Base-by-base conservation (phyloP, 1,140 invertebrate genomes). In the Caenorhabditis remanei region DNA sequence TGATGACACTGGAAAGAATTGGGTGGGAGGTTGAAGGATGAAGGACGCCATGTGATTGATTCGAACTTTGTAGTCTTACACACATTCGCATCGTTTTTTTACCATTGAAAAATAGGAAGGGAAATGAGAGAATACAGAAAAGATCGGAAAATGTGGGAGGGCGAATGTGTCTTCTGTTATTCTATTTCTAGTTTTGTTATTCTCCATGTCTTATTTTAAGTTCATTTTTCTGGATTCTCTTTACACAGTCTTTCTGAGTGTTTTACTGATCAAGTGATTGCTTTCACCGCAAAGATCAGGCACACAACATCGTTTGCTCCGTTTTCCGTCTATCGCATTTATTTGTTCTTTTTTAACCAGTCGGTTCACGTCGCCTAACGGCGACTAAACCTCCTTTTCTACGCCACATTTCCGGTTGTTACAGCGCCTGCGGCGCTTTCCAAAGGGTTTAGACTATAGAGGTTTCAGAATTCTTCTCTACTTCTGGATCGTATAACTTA, bases 51-150 rank as follows among this genome's bases (percentile, higher is more conserved):
- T 79, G 71, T 79, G 71, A 79, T 79, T 79, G 46, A 79, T 46
- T 50, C 46, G 71, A 79, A 79, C 71, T 79, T 79, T 79, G 71
- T 79, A 79, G 71, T 79, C 71, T 79, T 79, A 50, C 71, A 79
- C 71, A 50, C 13, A 46, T 71, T 21, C 58, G 58, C 9, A n/a
- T 67, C 40, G 63, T 53, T 53, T 58, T 58, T 58, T 21, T 46
- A 53, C 46, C 2, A 14, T 19, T 50, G 9, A 50, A 50, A 79
- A 50, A 79, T 13, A 2, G 43, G 9, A 71, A n/a, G n/a, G n/a
- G 19, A 43, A 46, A n/a, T 19, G 19, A 71, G 46, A 46, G 1
- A 46, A 1, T 5, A 67, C 32, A 67, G 19, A 67, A 13, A 67
- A 4, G 19, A 32, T 32, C 32, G 32, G 32, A 2, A 32, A 32